These are phyloP conservation scores for Phyllostomus hastatus DNA, from an alignment of 2,113 vertebrate species.

Conservation along the genomic window DNA sequence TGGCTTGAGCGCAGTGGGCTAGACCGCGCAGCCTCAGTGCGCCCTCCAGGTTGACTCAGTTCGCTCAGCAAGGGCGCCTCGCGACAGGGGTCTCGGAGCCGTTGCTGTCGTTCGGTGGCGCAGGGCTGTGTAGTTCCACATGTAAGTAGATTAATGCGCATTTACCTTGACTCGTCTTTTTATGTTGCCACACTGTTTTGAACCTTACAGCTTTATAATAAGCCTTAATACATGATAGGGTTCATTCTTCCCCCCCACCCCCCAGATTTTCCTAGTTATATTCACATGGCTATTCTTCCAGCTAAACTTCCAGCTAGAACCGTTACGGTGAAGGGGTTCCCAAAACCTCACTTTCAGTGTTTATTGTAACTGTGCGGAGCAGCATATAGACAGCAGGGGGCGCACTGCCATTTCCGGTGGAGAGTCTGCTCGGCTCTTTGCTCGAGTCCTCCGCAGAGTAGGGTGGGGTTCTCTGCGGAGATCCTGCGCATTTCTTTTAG, in stretches of 20 bases:
- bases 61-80: rapidly evolving
- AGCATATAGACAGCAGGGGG: rapidly evolving
- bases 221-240: background rate
- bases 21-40: rapidly evolving
- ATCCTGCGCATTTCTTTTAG: background rate
- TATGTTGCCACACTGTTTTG: background rate
- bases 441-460: rapidly evolving
- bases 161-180: background rate
- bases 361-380: rapidly evolving
- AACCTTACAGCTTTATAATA: background rate
- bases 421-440: rapidly evolving
- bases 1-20: rapidly evolving
- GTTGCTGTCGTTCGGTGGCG: rapidly evolving
- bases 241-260: background rate
- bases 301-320: background rate
- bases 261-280: background rate
- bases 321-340: rapidly evolving
- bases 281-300: background rate
- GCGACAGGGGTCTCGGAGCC: rapidly evolving
- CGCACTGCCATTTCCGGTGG: rapidly evolving
- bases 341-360: background rate
- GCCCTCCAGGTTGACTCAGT: background rate
- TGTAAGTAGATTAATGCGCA: rapidly evolving
- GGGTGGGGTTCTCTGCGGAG: background rate
- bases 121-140: rapidly evolving